Conservation (phyloP, 2,797 vertebrate genomes). For the Neomorphus geoffroyi region DNA sequence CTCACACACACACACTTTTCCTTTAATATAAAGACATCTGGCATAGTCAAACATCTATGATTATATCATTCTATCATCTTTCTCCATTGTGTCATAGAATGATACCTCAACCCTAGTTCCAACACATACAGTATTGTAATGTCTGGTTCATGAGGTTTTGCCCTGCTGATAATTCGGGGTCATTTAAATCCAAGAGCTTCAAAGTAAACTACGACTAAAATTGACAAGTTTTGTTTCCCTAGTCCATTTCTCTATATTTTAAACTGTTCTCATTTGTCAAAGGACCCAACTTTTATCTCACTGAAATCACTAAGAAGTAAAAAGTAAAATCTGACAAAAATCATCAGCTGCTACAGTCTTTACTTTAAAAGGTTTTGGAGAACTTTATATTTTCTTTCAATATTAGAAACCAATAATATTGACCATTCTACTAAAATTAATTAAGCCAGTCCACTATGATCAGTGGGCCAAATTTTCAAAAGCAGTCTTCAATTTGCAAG, state of each 20-base stretch:
- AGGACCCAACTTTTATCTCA: not conserved
- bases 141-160: not conserved
- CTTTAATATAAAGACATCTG: not conserved
- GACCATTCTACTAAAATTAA: not conserved
- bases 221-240: not conserved
- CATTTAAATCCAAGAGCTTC: not conserved
- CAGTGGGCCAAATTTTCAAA: not conserved
- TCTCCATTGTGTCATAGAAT: not conserved
- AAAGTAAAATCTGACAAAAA: not conserved
- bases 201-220: not conserved
- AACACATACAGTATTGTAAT: not conserved
- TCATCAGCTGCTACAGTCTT: not conserved
- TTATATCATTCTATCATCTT: not conserved
- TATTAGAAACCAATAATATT: not conserved
- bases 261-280: not conserved
- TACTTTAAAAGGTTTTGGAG: not conserved
- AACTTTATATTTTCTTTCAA: not conserved
- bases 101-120: not conserved
- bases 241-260: not conserved
- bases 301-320: not conserved
- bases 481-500: not conserved
- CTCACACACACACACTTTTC: not conserved
- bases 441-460: not conserved
- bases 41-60: not conserved
- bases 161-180: not conserved